Evolutionary conservation across 2,888 invertebrate species (phyloP), one percentile per base, ranked within the genome.

Genomic region (Drosophila tripunctata): DNA sequence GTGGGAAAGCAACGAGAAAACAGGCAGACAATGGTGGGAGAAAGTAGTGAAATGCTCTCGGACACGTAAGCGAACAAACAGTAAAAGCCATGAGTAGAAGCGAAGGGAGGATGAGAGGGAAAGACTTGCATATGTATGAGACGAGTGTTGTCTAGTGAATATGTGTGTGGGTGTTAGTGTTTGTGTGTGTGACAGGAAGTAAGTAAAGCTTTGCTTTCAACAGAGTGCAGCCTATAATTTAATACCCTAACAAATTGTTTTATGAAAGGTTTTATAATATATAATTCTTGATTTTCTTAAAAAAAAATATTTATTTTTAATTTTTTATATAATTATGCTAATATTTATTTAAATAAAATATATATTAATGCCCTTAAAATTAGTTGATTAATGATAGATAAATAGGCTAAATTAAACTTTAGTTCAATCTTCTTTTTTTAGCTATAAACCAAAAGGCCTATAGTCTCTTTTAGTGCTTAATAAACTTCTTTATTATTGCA

Each of bases 51-150:
- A 41, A 27, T 40, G 27, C 51, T 58, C 66, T 58, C 40, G 72
- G 72, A 58, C 72, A 71, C 60, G 76, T 71, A 56, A 60, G 47
- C 57, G 33, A 41, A 31, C 48, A 70, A 71, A 76, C 64, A 75
- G 38, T 45, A 33, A 24, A 50, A 36, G n/a, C 43, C 22, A 12
- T n/a, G 17, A 19, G 5, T 15, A 12, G 12, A 12, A 31, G 3
- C 1, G 2, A 8, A 7, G 27, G 1, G 27, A 27, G 3, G 8
- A 10, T 30, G n/a, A 36, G 40, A 2, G 10, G 2, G 10, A 21
- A 6, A 19, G n/a, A 27, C 50, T 67, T 67, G 56, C 75, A 71
- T 54, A 74, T 67, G 62, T 67, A 55, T 58, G 54, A 58, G 55
- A 27, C 19, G 24, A 62, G 44, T n/a, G 55, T 45, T 33, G 48